Percentiles rank a stretch among this genome's conserved stretches.
phyloP scores from a whole-genome alignment of 1,140 invertebrate species.

The Ceratoteleas bidentatus region DNA sequence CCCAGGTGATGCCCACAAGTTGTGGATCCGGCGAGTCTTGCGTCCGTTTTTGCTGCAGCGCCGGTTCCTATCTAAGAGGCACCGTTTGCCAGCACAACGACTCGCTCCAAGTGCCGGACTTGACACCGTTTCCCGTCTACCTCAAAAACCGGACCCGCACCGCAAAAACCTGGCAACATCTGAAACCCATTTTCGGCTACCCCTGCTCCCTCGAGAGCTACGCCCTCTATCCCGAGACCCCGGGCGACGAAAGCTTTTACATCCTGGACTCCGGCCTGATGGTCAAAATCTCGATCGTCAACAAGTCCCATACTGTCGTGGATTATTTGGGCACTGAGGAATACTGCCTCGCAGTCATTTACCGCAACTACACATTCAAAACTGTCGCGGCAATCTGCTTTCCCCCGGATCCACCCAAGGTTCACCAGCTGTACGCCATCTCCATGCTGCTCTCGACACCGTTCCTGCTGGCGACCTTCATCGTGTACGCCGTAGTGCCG shows the following conservation, averaged over 20 bases:
- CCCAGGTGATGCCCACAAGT: neutral
- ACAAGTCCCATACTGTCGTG: slow-evolving; percentile 1
- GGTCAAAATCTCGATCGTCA: slow-evolving; percentile 15
- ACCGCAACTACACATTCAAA: too few relatives aligned
- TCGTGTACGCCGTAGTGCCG: slow-evolving; percentile 80
- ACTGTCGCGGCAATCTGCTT: slow-evolving; percentile 60
- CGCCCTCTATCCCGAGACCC: slow-evolving; percentile 54
- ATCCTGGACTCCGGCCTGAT: slow-evolving; percentile 73
- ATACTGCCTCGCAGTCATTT: slow-evolving; percentile 69
- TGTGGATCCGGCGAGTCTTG: slow-evolving; percentile 1
- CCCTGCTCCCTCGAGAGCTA: slow-evolving; percentile 65
- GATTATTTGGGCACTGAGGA: slow-evolving; percentile 43
- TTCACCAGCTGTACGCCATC: slow-evolving; percentile 32
- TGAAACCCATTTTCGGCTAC: slow-evolving; percentile 42
- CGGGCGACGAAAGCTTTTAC: slow-evolving; percentile 68
- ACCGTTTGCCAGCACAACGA: slow-evolving; percentile 38
- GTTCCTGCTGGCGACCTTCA: slow-evolving; percentile 81
- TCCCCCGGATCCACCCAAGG: neutral
- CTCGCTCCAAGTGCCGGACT: neutral
- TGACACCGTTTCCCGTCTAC: slow-evolving; percentile 22
- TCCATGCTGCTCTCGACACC: slow-evolving; percentile 81
- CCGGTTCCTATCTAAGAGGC: slow-evolving; percentile 46
- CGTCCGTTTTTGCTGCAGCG: slow-evolving; percentile 65
- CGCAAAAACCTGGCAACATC: slow-evolving; percentile 3
- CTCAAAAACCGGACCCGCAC: slow-evolving; percentile 7